Conservation (phyloP, 2,888 invertebrate genomes). For the Thereva nobilitata region DNA sequence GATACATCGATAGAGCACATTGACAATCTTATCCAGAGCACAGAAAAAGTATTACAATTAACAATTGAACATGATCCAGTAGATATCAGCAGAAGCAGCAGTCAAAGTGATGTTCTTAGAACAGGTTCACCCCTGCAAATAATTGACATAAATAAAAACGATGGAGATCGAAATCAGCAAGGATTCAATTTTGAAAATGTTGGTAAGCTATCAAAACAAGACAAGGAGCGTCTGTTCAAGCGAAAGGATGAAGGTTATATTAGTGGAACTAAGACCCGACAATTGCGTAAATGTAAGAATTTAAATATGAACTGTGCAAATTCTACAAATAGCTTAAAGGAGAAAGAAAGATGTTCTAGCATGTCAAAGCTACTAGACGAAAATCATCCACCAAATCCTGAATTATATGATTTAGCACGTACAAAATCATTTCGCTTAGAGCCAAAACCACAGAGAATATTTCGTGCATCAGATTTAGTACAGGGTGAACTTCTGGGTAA, state of each 20-base stretch:
- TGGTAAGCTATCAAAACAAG: slow-evolving; percentile 58
- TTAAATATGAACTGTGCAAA: slow-evolving; percentile 43
- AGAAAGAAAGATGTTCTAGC: slow-evolving; percentile 83
- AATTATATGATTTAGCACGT: slow-evolving; percentile 73
- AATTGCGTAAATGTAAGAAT: slow-evolving; percentile 56
- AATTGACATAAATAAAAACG: slow-evolving; percentile 40
- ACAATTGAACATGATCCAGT: slow-evolving; percentile 91
- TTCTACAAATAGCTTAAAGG: slow-evolving; percentile 59
- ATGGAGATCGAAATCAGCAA: slow-evolving; percentile 26
- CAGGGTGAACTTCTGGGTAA: slow-evolving; percentile 87
- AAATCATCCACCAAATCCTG: slow-evolving; percentile 58
- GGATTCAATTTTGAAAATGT: slow-evolving; percentile 41
- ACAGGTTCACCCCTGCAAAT: slow-evolving; percentile 57
- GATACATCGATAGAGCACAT: slow-evolving; percentile 79
- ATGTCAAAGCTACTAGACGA: slow-evolving; percentile 82
- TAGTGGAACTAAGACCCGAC: slow-evolving; percentile 66
- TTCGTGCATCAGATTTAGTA: slow-evolving; percentile 87
- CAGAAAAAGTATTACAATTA: slow-evolving; percentile 76
- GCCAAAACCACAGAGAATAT: slow-evolving; percentile 71
- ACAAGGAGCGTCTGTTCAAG: slow-evolving; percentile 56
- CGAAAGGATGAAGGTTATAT: slow-evolving; percentile 60
- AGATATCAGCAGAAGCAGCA: slow-evolving; percentile 64
- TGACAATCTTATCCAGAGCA: slow-evolving; percentile 72
- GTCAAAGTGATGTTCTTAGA: slow-evolving; percentile 59
- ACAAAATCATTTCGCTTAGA: slow-evolving; percentile 81